Base-by-base conservation (phyloP, 2,888 invertebrate species). In the Xylota segnis region DNA sequence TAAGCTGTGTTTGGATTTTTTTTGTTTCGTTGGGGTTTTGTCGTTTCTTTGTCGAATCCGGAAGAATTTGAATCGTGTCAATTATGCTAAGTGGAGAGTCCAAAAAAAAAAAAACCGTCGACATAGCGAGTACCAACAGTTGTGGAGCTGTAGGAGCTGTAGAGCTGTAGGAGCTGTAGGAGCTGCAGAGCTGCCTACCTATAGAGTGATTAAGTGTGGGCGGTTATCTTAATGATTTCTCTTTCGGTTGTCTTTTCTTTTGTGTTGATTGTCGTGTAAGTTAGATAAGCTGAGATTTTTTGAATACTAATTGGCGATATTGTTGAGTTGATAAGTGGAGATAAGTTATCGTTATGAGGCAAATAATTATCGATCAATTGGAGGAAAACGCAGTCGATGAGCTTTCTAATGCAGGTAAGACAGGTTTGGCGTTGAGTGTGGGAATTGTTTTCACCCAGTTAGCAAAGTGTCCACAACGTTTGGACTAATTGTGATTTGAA, bases 61-160 rank as follows among this genome's bases (percentile, higher is more conserved):
- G 86, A 86, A 86, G 86, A 82, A 72, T 82, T 82, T 82, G 54
- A 82, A 68, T 82, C 76, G 61, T 82, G 71, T 82, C 86, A 82
- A 82, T 86, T 82, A 82, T 86, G 82, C 65, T 81, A 71, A 81
- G 56, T 61, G 43, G 70, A 65, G 50, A 32, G 18, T n/a, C 37
- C 58, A 23, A 29, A 43, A 40, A 43, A 16, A 40, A 59, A 14
- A 29, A 40, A 3, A 37, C n/a, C 43, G 6, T 12, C 10, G 50
- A 12, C n/a, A 12, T 29, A 18, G 40, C 45, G 54, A 71, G 61
- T 72, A 37, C 54, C 18, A 10, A 50, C 56, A 54, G 23, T 6
- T 76, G 1, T 58, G 23, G 45, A 70, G n/a, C n/a, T n/a, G n/a
- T n/a, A n/a, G n/a, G n/a, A 47, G 32, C 77, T 61, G 77, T 23